A percentile compares a stretch with the other conserved stretches of the same genome.
Conservation (phyloP, 1,140 invertebrate species). For the fruit fly (Drosophila melanogaster) region Release_6_plus_ISO1_MT NT_033777.3:18820501-18821000, state of each 20-base stretch:
- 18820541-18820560: constrained; percentile 64
- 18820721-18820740: constrained; percentile 70
- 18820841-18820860: constrained; percentile 80
- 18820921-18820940: constrained; percentile 80
- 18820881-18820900: constrained; percentile 64
- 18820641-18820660: constrained; percentile 64
- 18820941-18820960: constrained; percentile 82
- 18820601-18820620: constrained; percentile 18
- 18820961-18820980: constrained; percentile 66
- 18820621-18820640: constrained; percentile 59
- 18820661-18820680: constrained; percentile 33
- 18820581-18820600: constrained; percentile 68
- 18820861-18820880: constrained; percentile 69
- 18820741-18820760: constrained; percentile 22
- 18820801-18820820: not conserved
- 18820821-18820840: constrained; percentile 7
- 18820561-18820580: constrained; percentile 39
- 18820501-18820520: not conserved
- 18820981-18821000: constrained; percentile 27
- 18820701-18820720: constrained; percentile 78
- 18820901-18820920: constrained; percentile 78
- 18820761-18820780: constrained; percentile 8
- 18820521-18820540: constrained; percentile 24
- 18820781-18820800: constrained; percentile 55
- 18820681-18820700: constrained; percentile 25